Evolutionary conservation across 1,140 invertebrate genomes (phyloP).

Genomic region (Harlomillsia oculata): DNA sequence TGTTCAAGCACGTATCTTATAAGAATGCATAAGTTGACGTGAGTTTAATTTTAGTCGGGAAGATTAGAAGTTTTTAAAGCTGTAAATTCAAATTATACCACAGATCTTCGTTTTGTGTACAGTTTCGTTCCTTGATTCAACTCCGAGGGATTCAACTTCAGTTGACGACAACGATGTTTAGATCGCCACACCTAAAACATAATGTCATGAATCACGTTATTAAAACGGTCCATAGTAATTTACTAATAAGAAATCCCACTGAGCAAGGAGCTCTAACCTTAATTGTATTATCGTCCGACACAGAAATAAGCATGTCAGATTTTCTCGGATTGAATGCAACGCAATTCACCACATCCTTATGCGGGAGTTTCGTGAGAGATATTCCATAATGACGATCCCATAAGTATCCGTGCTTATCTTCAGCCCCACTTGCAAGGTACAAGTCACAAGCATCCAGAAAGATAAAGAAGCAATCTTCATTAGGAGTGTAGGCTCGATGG

Average conservation of each 20-base stretch:
- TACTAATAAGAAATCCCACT: neutral
- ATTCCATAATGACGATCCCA: constrained; percentile 60
- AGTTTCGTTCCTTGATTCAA: constrained; percentile 23
- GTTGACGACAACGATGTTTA: constrained; percentile 23
- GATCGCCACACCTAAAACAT: constrained; percentile 35
- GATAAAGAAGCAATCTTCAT: constrained; percentile 82
- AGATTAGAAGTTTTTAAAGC: too few species aligned
- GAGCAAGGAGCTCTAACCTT: constrained; percentile 51
- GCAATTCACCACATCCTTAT: constrained; percentile 74
- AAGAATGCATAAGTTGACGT: too few species aligned
- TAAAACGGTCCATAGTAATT: neutral
- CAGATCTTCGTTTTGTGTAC: constrained; percentile 9
- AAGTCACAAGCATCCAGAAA: constrained; percentile 76
- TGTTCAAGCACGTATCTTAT: too few species aligned
- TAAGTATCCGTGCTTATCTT: constrained; percentile 73
- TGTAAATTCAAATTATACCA: too few species aligned
- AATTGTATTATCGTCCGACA: constrained; percentile 71
- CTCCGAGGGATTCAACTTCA: constrained; percentile 22
- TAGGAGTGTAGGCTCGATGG: constrained; percentile 76
- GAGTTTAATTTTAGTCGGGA: too few species aligned
- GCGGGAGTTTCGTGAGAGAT: constrained; percentile 64
- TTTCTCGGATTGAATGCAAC: constrained; percentile 77
- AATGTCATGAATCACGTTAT: neutral
- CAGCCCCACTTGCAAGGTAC: constrained; percentile 80
- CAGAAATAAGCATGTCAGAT: constrained; percentile 74